Evolutionary conservation across 2,797 vertebrate genomes (phyloP).

Genomic region (Argyrosomus regius): DNA sequence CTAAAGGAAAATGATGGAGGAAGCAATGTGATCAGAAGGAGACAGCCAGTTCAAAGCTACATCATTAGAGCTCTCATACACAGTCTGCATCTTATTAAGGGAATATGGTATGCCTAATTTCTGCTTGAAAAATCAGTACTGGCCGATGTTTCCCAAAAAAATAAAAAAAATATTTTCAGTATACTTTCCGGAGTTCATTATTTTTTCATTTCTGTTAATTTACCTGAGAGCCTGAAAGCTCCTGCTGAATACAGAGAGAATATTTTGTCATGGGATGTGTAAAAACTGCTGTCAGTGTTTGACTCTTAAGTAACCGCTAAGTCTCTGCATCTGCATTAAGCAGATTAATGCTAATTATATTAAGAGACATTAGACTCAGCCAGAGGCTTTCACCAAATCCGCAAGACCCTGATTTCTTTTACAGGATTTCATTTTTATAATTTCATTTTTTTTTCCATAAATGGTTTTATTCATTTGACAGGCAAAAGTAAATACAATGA

Average conservation of each 20-base stretch:
- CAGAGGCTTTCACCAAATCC: slow-evolving; percentile 17
- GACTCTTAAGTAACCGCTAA: slow-evolving; percentile 16
- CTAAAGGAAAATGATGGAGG: slow-evolving; percentile 41
- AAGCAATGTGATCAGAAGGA: slow-evolving; percentile 42
- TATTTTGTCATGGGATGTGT: neutral
- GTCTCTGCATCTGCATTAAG: slow-evolving; percentile 23
- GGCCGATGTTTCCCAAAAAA: slow-evolving; percentile 20
- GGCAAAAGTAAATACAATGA: too few relatives aligned
- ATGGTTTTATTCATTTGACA: too few relatives aligned
- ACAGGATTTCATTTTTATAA: neutral
- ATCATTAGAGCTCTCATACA: slow-evolving; percentile 49
- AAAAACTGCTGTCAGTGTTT: slow-evolving; percentile 15
- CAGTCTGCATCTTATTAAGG: slow-evolving; percentile 42
- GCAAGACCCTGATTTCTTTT: neutral
- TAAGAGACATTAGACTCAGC: slow-evolving; percentile 7
- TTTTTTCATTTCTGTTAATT: slow-evolving; percentile 34
- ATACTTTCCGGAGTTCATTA: slow-evolving; percentile 22
- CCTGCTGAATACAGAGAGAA: slow-evolving; percentile 15
- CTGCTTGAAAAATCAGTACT: neutral
- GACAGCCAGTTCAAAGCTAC: slow-evolving; percentile 54
- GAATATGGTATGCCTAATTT: slow-evolving; percentile 29
- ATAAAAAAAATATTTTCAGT: neutral
- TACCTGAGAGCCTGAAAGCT: slow-evolving; percentile 13
- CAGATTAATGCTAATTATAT: slow-evolving; percentile 23
- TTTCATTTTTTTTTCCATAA: too few relatives aligned